Evolutionary conservation across 2,888 invertebrate genomes (phyloP).

Genomic region (Cacoxenus indagator): DNA sequence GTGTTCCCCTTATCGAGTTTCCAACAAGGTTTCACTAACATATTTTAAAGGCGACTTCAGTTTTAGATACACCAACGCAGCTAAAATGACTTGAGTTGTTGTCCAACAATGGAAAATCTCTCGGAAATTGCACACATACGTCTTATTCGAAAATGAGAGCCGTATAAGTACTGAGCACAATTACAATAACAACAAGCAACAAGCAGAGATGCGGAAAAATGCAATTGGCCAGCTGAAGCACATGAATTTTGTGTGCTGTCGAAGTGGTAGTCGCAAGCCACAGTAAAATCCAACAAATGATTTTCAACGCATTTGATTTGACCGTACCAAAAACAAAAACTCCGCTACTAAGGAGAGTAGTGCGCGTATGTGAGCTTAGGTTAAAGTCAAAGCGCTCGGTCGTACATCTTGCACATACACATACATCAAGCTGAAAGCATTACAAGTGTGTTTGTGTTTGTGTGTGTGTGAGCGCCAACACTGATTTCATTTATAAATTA

Average conservation of each 20-base stretch:
- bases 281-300: constrained; percentile 28
- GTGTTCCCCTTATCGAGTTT: background rate
- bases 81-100: background rate
- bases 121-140: constrained; percentile 66
- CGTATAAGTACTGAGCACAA: background rate
- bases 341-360: background rate
- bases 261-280: background rate
- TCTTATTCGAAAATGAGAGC: constrained; percentile 37
- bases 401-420: constrained; percentile 30
- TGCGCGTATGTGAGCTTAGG: background rate
- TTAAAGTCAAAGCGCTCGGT: background rate
- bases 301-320: constrained; percentile 39
- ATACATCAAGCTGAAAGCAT: constrained; percentile 51
- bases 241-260: constrained; percentile 42
- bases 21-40: background rate
- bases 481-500: constrained; percentile 67
- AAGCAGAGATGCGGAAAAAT: constrained; percentile 40
- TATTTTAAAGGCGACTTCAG: background rate
- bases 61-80: background rate
- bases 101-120: constrained; percentile 47
- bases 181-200: constrained; percentile 19
- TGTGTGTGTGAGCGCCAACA: constrained; percentile 18
- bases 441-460: constrained; percentile 3
- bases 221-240: background rate
- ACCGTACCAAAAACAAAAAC: background rate